Conservation (phyloP, 1,140 invertebrate species). For the Rhynchophorus ferrugineus region DNA sequence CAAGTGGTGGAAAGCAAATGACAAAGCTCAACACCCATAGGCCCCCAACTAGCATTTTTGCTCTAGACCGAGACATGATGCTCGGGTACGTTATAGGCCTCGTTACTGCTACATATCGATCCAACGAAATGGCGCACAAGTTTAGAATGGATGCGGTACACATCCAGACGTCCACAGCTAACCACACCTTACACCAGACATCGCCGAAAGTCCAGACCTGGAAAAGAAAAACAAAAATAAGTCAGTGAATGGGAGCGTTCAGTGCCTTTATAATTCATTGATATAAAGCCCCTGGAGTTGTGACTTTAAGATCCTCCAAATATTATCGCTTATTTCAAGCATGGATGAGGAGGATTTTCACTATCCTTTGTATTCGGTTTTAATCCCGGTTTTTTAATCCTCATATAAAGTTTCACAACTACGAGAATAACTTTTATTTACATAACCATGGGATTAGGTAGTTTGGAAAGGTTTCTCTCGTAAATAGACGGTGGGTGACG, state of each 20-base stretch:
- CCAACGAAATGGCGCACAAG: constrained; percentile 83
- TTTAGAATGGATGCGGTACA: constrained; percentile 93
- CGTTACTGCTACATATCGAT: constrained; percentile 92
- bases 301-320: too few species aligned
- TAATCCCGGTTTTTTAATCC: too few species aligned
- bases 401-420: too few species aligned
- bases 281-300: not conserved
- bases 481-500: too few species aligned
- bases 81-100: constrained; percentile 87
- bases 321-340: too few species aligned
- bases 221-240: constrained; percentile 33
- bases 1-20: constrained; percentile 92
- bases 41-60: constrained; percentile 78
- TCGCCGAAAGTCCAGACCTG: constrained; percentile 90
- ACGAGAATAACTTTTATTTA: too few species aligned
- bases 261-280: not conserved
- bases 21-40: constrained; percentile 94
- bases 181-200: constrained; percentile 86
- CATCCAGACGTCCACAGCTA: constrained; percentile 94
- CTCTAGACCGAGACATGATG: constrained; percentile 83
- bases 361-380: too few species aligned
- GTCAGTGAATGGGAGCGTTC: not conserved
- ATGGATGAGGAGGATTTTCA: too few species aligned
- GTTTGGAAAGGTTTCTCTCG: too few species aligned
- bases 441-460: too few species aligned